Evolutionary conservation across 2,113 vertebrate genomes (phyloP), one percentile per base, ranked within the genome.

Genomic region (Sturnira hondurensis): DNA sequence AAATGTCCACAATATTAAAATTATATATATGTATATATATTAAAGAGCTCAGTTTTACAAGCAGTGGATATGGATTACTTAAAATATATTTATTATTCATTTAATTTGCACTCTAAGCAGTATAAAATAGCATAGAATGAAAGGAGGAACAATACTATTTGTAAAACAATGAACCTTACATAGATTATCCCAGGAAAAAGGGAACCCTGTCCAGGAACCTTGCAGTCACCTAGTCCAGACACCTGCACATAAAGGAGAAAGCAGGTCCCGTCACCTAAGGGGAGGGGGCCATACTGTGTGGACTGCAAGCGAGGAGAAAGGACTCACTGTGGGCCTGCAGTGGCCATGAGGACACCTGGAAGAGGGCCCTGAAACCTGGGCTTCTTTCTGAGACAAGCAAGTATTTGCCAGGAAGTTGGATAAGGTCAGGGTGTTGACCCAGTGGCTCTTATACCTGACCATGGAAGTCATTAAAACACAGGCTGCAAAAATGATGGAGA

Each of bases 11-110:
- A 12, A 20, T 11, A 82, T 36, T 7, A 54, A 70, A 65, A 89
- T 70, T 11, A 58, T 14, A 24, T 45, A 5, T 63, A 2, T 47
- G 9, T 16, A 7, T 8, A 28, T 50, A 16, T 36, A 50, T 81
- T 54, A 89, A 20, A 82, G 83, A 95, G 45, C 54, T 92, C 56
- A 65, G 41, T 70, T 68, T 89, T 86, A 77, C 52, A 92, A 61
- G 81, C 19, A 58, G 24, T 2, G 4, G 16, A n/a, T 22, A 70
- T 70, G 11, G 33, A 31, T 54, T 77, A 84, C 45, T 65, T 67
- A 65, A 61, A 71, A 67, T 47, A 6, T 33, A 56, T 84, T 90
- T 74, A 45, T 33, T 78, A 47, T 56, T n/a, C 68, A 56, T 16
- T 5, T 83, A 11, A 47, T 63, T 31, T 58, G 20, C 15, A 19